Conservation (phyloP, 2,797 vertebrate species). For the Spondyliosoma cantharus region DNA sequence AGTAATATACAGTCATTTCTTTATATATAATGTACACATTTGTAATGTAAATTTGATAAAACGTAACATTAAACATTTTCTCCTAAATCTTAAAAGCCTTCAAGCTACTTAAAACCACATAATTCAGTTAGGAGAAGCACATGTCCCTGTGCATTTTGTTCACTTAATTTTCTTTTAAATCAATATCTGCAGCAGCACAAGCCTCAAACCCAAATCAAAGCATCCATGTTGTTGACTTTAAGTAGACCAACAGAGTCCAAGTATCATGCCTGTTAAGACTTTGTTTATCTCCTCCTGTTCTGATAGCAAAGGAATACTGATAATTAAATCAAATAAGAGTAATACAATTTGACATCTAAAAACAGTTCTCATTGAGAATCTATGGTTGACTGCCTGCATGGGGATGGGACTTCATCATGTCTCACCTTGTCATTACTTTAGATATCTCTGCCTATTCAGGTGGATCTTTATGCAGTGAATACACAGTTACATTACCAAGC, state of each 20-base stretch:
- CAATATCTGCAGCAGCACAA: no score
- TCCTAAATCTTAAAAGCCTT: neutral
- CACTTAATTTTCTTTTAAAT: no score
- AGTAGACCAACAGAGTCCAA: neutral
- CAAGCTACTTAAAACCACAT: neutral
- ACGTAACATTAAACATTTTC: neutral
- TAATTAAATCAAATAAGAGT: neutral
- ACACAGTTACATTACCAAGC: slow-evolving; percentile 27
- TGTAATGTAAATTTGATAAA: neutral
- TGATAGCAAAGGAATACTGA: neutral
- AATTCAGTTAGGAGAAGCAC: slow-evolving; percentile 21
- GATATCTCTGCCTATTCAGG: neutral
- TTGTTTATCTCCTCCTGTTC: neutral
- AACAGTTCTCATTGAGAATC: neutral
- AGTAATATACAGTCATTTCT: neutral
- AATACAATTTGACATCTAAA: neutral
- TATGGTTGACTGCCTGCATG: neutral
- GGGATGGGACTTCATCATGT: neutral
- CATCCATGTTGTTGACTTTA: neutral
- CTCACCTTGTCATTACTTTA: neutral
- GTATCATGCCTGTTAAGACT: neutral
- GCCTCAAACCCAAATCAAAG: neutral
- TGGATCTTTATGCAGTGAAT: slow-evolving; percentile 11
- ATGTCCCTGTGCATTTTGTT: neutral
- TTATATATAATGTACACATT: neutral